Percentiles rank a stretch among this genome's conserved stretches.
phyloP scores from a whole-genome alignment of 2,888 invertebrate genomes.

The Helleia helle region DNA sequence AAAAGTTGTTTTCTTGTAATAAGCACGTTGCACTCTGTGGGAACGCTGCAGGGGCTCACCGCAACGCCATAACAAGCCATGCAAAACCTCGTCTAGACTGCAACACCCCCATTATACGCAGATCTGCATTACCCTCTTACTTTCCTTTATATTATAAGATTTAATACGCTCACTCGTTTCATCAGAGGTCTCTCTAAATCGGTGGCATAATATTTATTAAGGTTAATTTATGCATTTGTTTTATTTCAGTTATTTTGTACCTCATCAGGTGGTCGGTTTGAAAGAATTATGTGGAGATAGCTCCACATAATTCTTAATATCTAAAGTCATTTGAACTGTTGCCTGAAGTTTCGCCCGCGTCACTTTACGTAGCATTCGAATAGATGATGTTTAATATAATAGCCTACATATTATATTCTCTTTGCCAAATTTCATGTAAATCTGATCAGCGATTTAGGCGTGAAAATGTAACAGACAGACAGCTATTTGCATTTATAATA shows the following conservation, averaged over 20 bases:
- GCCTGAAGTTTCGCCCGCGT: too few relatives aligned
- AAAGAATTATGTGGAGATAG: slow-evolving; percentile 27
- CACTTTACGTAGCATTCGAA: too few relatives aligned
- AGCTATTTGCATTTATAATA: too few relatives aligned
- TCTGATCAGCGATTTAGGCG: too few relatives aligned
- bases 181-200: slow-evolving; percentile 29
- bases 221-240: slow-evolving; percentile 26
- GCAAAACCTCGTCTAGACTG: slow-evolving; percentile 66
- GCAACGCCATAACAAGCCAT: slow-evolving; percentile 41
- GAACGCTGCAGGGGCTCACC: slow-evolving; percentile 60
- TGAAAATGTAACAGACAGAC: too few relatives aligned
- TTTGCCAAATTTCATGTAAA: too few relatives aligned
- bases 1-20: slow-evolving; percentile 34
- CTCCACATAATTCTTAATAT: slow-evolving; percentile 10
- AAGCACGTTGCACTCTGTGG: slow-evolving; percentile 46
- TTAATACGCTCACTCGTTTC: slow-evolving; percentile 15
- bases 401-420: too few relatives aligned
- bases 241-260: slow-evolving; percentile 29
- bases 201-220: slow-evolving; percentile 33
- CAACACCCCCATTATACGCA: slow-evolving; percentile 40
- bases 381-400: too few relatives aligned
- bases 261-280: slow-evolving; percentile 45
- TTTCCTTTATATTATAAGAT: slow-evolving; percentile 30
- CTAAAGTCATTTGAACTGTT: background rate
- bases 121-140: slow-evolving; percentile 38